These are phyloP conservation scores for Homarus gammarus DNA, from an alignment of 2,888 invertebrate genomes.

Conservation along the genomic window DNA sequence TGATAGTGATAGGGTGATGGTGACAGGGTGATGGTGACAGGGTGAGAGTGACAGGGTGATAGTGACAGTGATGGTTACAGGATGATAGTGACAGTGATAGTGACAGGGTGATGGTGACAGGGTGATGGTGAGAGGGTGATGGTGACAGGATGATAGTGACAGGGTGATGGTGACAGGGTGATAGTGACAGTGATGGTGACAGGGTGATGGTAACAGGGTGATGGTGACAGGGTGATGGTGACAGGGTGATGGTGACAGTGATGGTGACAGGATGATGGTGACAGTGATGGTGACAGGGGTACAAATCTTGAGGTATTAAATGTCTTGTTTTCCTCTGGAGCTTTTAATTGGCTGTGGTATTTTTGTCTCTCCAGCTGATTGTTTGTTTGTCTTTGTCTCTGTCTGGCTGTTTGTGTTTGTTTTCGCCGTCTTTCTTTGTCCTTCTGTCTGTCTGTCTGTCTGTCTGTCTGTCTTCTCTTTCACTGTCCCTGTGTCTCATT, in stretches of 20 bases:
- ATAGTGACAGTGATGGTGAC: not conserved
- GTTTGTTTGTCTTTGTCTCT: too few species aligned
- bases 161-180: not conserved
- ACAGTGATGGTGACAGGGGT: too few species aligned
- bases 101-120: not conserved
- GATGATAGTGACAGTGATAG: not conserved
- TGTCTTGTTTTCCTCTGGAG: not conserved
- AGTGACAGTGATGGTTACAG: not conserved
- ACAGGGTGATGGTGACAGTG: not conserved
- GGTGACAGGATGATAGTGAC: not conserved
- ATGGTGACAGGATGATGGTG: too few species aligned
- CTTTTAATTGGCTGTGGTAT: too few species aligned
- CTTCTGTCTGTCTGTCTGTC: too few species aligned
- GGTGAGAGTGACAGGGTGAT: not conserved
- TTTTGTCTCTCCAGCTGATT: too few species aligned
- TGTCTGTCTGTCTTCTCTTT: too few species aligned
- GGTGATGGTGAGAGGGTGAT: not conserved
- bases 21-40: slow-evolving; percentile 15
- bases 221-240: not conserved
- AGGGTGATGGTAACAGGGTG: not conserved
- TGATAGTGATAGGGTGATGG: too few species aligned
- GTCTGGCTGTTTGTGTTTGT: too few species aligned
- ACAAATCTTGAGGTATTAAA: too few species aligned
- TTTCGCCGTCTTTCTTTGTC: too few species aligned
- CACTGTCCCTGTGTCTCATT: too few species aligned